These are phyloP conservation scores for Hyppa rectilinea DNA, from an alignment of 2,888 invertebrate genomes.

Conservation along the genomic window DNA sequence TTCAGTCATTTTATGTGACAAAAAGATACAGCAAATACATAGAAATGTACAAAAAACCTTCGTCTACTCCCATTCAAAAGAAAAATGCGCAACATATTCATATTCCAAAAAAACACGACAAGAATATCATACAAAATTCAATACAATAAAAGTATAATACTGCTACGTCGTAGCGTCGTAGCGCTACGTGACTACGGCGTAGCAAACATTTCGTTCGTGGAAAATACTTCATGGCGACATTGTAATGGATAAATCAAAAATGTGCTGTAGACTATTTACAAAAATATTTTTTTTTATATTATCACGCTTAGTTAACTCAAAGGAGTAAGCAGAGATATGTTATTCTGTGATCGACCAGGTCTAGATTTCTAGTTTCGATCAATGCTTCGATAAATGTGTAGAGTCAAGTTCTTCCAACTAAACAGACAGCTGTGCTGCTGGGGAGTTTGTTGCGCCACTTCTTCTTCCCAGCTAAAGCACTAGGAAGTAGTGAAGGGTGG, in stretches of 20 bases:
- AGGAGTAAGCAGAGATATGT: neutral
- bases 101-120: slow-evolving; percentile 1
- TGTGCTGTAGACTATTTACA: neutral
- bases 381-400: too few species aligned
- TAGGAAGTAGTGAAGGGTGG: too few species aligned
- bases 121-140: slow-evolving; percentile 29
- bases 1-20: too few species aligned
- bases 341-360: neutral
- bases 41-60: neutral
- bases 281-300: neutral
- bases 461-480: too few species aligned
- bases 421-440: too few species aligned
- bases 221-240: slow-evolving; percentile 1
- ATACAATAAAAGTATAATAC: slow-evolving; percentile 30
- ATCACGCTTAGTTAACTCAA: neutral
- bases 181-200: slow-evolving; percentile 75
- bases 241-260: slow-evolving; percentile 13
- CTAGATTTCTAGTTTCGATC: neutral
- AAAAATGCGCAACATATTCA: neutral
- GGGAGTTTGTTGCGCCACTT: too few species aligned
- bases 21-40: too few species aligned
- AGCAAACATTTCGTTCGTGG: slow-evolving; percentile 34
- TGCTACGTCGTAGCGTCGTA: slow-evolving; percentile 63
- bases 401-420: too few species aligned
- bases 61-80: neutral